phyloP scores from a whole-genome alignment of 2,888 invertebrate genomes.

The Hirtodrosophila trivittata region DNA sequence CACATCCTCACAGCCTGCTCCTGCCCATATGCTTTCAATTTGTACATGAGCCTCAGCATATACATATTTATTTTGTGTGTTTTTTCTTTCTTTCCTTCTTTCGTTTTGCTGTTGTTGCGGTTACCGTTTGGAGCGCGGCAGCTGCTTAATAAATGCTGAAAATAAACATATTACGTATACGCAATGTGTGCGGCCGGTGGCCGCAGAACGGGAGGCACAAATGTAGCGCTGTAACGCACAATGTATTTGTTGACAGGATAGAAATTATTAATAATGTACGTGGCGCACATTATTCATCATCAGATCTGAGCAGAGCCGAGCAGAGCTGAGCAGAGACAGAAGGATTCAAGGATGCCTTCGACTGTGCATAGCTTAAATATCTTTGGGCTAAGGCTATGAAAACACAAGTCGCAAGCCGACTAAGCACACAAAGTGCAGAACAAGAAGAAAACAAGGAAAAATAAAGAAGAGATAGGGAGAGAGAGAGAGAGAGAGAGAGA shows the following conservation, averaged over 20 bases:
- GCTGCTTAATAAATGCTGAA: conserved; percentile 70
- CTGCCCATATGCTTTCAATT: conserved; percentile 13
- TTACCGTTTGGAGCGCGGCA: conserved; percentile 32
- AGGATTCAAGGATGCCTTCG: conserved; percentile 19
- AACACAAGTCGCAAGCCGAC: conserved; percentile 71
- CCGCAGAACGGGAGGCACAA: conserved; percentile 15
- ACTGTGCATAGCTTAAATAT: conserved; percentile 46
- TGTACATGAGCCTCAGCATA: conserved; percentile 16
- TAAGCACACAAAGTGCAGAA: conserved; percentile 50
- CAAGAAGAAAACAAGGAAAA: conserved; percentile 7
- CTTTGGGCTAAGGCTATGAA: conserved; percentile 57
- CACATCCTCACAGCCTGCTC: background rate
- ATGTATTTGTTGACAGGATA: conserved; percentile 80
- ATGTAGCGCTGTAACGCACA: conserved; percentile 43
- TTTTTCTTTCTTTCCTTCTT: conserved; percentile 3
- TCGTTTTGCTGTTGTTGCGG: conserved; percentile 18
- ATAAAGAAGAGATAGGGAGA: conserved; percentile 10
- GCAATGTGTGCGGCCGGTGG: conserved; percentile 45
- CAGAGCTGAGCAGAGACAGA: conserved; percentile 17
- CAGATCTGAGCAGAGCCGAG: conserved; percentile 26
- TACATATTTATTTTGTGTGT: background rate
- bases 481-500: conserved; percentile 11
- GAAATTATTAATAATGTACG: conserved; percentile 82
- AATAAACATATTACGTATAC: conserved; percentile 76
- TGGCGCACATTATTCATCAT: conserved; percentile 80